Conservation (phyloP, 2,113 vertebrate genomes). For the Cyanoderma ruficeps region DNA sequence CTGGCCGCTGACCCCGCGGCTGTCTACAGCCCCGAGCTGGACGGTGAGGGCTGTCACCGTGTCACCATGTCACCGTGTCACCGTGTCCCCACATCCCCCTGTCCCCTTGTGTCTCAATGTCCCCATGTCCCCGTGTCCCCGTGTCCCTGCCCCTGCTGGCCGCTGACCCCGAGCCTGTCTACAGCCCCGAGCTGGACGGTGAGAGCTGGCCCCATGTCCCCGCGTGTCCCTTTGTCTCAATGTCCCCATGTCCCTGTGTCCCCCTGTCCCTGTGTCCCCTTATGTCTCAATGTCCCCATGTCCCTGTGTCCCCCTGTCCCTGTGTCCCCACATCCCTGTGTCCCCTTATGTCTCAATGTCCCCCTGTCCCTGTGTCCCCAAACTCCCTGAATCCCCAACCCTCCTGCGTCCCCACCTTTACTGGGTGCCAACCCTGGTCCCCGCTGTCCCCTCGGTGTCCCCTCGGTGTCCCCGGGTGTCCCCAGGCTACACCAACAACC, state of each 20-base stretch:
- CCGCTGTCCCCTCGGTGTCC: neutral
- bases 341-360: neutral
- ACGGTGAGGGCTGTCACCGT: constrained; percentile 72
- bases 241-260: neutral
- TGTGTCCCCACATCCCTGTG: too few species aligned
- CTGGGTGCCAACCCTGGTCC: too few species aligned
- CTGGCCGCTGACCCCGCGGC: constrained; percentile 83
- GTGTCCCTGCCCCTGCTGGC: constrained; percentile 87
- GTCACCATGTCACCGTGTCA: neutral
- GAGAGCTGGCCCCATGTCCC: neutral
- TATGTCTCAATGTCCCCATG: too few species aligned
- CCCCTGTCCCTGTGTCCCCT: too few species aligned
- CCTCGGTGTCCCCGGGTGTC: neutral
- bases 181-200: constrained; percentile 85
- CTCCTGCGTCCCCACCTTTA: too few species aligned
- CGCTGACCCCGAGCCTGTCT: constrained; percentile 79
- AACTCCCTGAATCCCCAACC: too few species aligned
- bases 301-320: too few species aligned
- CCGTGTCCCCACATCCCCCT: too few species aligned
- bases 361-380: too few species aligned
- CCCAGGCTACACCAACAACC: constrained; percentile 89
- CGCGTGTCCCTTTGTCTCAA: rapidly evolving
- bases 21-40: constrained; percentile 80
- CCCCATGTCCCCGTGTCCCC: too few species aligned
- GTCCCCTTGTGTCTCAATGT: neutral